Evolutionary conservation across 2,888 invertebrate genomes (phyloP), one percentile per base, ranked within the genome.

Genomic region (Anodontia alba): DNA sequence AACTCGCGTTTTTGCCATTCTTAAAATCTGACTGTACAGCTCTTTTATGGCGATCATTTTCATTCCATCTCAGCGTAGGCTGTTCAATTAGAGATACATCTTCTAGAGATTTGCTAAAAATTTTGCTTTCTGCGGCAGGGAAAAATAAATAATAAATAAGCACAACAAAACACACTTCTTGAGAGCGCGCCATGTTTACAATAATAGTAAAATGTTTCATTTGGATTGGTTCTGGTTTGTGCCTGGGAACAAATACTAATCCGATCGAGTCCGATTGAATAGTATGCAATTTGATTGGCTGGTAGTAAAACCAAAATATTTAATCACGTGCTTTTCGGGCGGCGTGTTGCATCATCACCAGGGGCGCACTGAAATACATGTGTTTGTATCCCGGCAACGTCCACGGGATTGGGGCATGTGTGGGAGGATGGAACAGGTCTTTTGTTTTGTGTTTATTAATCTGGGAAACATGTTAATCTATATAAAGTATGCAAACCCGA

Each of bases 101-200:
- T 36, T 69, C 74, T 36, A 83, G 68, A 29, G 76, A 72, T 77
- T 67, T 62, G 71, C 79, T 80, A 26, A 83, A 83, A 49, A 83
- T 69, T 70, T 83, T 83, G 42, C 79, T 43, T 46, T 68, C 51
- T 20, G 74, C 46, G 26, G 69, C 33, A 38, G 43, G 66, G 57
- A 74, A 51, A 72, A 73, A 42, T 54, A 74, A 77, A 38, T 77
- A 31, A 42, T 71, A 79, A 36, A 79, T 38, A 31, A 80, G 26
- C 51, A 73, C 51, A 23, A 67, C 75, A 43, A 73, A 51, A 38
- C 36, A 70, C 46, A 75, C 73, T 62, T 75, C 78, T 73, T 78
- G 78, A 57, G 78, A 73, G 57, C 80, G 78, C 83, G 83, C 83
- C 83, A 83, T 83, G 83, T 80, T 83, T 80, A 83, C 83, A 57